Evolutionary conservation across 1,140 invertebrate species (phyloP), one percentile per base, ranked within the genome.

Genomic region (Nixonia krombeini): DNA sequence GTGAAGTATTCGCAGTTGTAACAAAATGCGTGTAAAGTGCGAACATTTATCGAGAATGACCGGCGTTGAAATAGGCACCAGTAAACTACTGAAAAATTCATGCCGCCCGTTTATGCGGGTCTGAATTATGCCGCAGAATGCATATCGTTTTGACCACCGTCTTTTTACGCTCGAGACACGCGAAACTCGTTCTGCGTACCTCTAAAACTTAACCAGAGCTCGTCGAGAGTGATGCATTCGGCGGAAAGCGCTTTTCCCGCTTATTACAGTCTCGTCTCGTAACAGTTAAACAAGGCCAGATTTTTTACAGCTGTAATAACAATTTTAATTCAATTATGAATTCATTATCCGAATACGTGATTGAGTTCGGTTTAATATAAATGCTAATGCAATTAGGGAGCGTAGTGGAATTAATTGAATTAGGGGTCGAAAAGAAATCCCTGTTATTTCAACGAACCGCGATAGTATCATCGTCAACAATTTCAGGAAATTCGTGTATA

Each of bases 241-340:
- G 10, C n/a, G 18, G 23, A 23, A 41, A 13, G 17, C 15, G 15
- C 4, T 41, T 18, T 23, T 16, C 13, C 9, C 8, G 38, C 38
- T 41, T 41, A 23, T 41, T n/a, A n/a, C n/a, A 6, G 23, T 17
- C n/a, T 41, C 18, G 5, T 4, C 21, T 21, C 21, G 31, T 10
- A 10, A 13, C n/a, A 41, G 18, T 41, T 41, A 2, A 10, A 17
- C 21, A 23, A n/a, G 5, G 2, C n/a, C 7, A 6, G 8, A 7
- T 21, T n/a, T 41, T 41, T 41, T 41, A 21, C 8, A n/a, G 7
- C 16, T 1, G 7, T 1, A 21, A 17, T 33, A 37, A 38, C 21
- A 38, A 50, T 50, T 50, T 18, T 37, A 50, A 50, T 18, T 38
- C 33, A 10, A 50, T 50, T 50, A 38, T 50, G 38, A 50, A 17